Base-by-base conservation (phyloP, 2,888 invertebrate species). In the Thecocarcelia acutangulata region DNA sequence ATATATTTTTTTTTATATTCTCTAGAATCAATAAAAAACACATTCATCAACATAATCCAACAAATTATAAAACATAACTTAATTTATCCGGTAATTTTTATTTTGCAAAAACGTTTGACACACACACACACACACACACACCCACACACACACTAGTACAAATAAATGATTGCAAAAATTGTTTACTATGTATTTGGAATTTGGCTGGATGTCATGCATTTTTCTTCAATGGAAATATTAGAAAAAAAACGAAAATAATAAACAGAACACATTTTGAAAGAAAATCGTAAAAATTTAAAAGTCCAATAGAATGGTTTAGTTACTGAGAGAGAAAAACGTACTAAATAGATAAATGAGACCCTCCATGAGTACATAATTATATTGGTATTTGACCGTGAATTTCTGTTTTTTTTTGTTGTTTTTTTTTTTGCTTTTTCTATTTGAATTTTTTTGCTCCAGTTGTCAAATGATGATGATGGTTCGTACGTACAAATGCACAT, bases 31-130 rank as follows among this genome's bases (percentile, higher is more conserved):
- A 84, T 76, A 84, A 80, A 77, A 74, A 81, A 85, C 84, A 85
- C 87, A 87, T 87, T 86, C 87, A 86, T 89, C 87, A 88, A 86
- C 87, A 88, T 88, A 88, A 89, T 87, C 86, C 85, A 87, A 87
- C 87, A 87, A 88, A 88, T 89, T 88, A 87, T 85, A 86, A 61
- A 87, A 84, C 86, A 87, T 89, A 89, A 88, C 88, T 89, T 89
- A 88, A 88, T 88, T 88, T 89, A 88, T 89, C 89, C 88, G 88
- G 88, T 87, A 86, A 86, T 87, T 88, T 88, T 86, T 86, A 74
- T 79, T 79, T 72, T 75, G 50, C 33, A 50, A 76, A 52, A 44
- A 44, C 54, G 50, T 24, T 40, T 19, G 24, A n/a, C 56, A 44
- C 37, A 13, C 21, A 50, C n/a, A n/a, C n/a, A n/a, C n/a, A n/a